phyloP scores from a whole-genome alignment of 2,113 vertebrate genomes.

The Meleagris gallopavo region DNA sequence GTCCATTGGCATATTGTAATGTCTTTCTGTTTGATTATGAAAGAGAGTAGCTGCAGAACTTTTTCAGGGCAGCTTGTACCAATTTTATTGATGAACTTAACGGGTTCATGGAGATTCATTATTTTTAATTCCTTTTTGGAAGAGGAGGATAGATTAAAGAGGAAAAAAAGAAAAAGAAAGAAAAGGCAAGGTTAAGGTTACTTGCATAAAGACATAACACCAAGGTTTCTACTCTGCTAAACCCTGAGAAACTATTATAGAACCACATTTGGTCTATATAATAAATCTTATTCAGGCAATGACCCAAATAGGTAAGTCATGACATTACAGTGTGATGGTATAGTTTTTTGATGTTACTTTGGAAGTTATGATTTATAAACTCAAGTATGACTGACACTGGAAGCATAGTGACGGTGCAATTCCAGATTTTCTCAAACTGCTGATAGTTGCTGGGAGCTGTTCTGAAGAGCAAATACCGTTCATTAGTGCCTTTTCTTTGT shows the following conservation, averaged over 20 bases:
- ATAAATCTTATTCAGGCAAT: not conserved
- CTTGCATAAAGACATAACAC: not conserved
- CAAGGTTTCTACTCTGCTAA: not conserved
- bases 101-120: not conserved
- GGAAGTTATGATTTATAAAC: not conserved
- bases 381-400: not conserved
- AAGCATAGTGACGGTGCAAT: not conserved
- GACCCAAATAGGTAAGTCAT: not conserved
- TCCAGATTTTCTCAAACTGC: not conserved
- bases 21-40: not conserved
- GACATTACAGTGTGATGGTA: not conserved
- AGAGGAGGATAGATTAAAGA: fast-evolving
- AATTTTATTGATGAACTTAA: not conserved
- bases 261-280: not conserved
- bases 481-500: not conserved
- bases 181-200: not conserved
- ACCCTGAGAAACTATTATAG: not conserved
- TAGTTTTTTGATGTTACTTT: not conserved
- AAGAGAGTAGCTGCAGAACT: not conserved
- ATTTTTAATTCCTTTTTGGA: not conserved
- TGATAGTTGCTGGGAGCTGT: not conserved
- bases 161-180: not conserved
- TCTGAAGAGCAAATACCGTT: not conserved
- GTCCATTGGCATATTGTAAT: not conserved
- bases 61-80: not conserved